Conservation (phyloP, 2,113 vertebrate species). For the Corvus hawaiiensis region DNA sequence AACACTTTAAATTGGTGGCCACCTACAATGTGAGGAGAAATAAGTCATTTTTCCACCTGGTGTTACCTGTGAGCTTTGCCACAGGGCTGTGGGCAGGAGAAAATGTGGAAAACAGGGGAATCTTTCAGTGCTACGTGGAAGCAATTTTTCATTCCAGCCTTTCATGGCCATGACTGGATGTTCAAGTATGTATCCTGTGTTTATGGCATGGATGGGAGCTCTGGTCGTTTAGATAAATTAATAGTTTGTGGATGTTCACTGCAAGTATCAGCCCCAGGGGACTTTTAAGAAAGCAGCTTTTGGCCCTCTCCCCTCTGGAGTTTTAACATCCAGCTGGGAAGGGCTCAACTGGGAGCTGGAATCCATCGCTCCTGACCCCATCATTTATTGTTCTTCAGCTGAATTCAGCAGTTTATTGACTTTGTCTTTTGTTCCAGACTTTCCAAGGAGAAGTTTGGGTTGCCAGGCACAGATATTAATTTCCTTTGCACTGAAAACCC, state of each 20-base stretch:
- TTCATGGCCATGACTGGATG: background rate
- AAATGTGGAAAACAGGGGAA: background rate
- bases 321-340: background rate
- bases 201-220: conserved; percentile 24
- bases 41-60: background rate
- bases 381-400: background rate
- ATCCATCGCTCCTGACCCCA: background rate
- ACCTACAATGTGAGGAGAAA: background rate
- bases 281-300: background rate
- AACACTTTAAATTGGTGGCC: background rate
- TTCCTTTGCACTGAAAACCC: background rate
- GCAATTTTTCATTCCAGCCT: background rate
- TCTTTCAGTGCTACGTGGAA: background rate
- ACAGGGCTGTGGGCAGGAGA: background rate
- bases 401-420: conserved; percentile 29
- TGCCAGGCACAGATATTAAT: conserved; percentile 29
- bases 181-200: background rate
- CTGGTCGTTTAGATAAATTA: conserved; percentile 42
- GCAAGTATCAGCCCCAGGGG: conserved; percentile 2
- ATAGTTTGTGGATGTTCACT: conserved; percentile 43
- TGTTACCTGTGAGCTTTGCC: background rate
- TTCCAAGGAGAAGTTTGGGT: background rate
- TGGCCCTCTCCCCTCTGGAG: background rate
- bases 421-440: conserved; percentile 8
- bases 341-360: conserved; percentile 4